Base-by-base conservation (phyloP, 2,888 invertebrate species). In the Choristoneura rosaceana region DNA sequence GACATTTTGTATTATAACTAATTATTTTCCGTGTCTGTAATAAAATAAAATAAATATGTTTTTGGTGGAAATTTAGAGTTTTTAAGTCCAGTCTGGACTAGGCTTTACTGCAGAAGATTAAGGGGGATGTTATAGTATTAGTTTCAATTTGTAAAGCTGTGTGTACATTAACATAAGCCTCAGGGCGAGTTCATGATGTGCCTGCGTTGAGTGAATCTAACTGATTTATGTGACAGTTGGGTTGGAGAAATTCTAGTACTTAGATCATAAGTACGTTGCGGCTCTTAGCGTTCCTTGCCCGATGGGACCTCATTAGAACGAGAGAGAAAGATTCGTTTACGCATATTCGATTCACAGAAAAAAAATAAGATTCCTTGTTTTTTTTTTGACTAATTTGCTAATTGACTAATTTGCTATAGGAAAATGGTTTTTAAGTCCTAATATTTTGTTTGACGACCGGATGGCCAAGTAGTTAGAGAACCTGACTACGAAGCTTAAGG, bases 131-230 rank as follows among this genome's bases (percentile, higher is more conserved):
- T 60, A 62, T 61, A 34, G 73, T 33, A 64, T 73, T 69, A 69
- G 73, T 73, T 73, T 73, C 68, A 73, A 73, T 73, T 69, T 63
- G 63, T 64, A 73, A 73, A 43, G 68, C 47, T 50, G 73, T 47
- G 73, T 73, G 73, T 73, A 69, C 71, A 71, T 71, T 73, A 73
- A 73, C 52, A 9, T 73, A 60, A 73, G 68, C 58, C 73, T 73
- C 69, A 73, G 59, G 63, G 55, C 65, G 68, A 73, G 69, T 73
- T 69, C 73, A 73, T 73, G 59, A 69, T 69, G 62, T 55, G 52
- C 34, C 15, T 12, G 61, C 68, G 64, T 41, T 64, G 73, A 73
- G 73, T 73, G 73, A 73, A 73, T 73, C 73, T 15, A 25, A 33
- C 59, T 73, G 73, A 73, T 73, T 73, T 73, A 64, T 64, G 59